Evolutionary conservation across 1,140 invertebrate species (phyloP).

Genomic region (Aphaenogaster rudis): DNA sequence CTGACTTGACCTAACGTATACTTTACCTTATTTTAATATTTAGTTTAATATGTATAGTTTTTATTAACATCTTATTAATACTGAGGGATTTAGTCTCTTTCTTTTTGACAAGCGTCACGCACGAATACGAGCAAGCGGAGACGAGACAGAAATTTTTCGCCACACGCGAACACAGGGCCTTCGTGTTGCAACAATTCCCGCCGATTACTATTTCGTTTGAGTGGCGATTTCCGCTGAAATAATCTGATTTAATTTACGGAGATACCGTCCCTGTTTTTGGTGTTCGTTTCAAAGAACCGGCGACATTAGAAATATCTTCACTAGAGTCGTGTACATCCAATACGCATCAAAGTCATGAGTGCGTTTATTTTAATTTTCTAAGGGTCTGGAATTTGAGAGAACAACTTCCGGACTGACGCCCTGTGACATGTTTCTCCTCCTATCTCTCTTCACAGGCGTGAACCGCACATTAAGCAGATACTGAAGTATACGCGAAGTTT

Average conservation of each 20-base stretch:
- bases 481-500: background rate
- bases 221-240: conserved; percentile 27
- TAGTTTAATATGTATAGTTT: background rate
- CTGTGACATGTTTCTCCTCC: background rate
- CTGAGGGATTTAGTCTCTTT: background rate
- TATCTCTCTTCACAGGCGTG: background rate
- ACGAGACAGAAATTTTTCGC: conserved; percentile 17
- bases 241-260: conserved; percentile 58
- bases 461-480: background rate
- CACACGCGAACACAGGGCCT: conserved; percentile 38
- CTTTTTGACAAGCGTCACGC: background rate
- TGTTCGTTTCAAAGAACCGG: background rate
- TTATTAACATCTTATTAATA: conserved; percentile 21
- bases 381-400: background rate
- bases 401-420: background rate
- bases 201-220: conserved; percentile 34
- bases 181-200: conserved; percentile 43
- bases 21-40: background rate
- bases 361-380: background rate
- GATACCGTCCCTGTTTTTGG: background rate
- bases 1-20: too few relatives aligned
- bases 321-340: background rate
- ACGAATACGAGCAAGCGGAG: background rate
- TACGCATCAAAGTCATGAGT: background rate
- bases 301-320: background rate